A percentile compares a stretch with the other conserved stretches of the same genome.
Conservation (phyloP, 2,888 invertebrate species). For the Helobdella robusta region DNA sequence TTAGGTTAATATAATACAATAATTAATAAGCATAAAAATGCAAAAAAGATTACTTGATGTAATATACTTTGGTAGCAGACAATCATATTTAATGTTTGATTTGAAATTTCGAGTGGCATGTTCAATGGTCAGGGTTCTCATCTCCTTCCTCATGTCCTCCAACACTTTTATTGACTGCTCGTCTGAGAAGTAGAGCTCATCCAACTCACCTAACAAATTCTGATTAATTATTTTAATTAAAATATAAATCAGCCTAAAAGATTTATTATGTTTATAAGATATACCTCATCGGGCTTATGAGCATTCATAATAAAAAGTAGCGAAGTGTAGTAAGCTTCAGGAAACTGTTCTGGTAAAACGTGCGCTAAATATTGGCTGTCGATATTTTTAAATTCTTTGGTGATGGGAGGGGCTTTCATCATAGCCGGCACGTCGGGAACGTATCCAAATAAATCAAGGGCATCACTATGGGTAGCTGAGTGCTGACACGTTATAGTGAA, state of each 20-base stretch:
- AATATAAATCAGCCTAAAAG: background rate
- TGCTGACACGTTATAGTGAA: conserved; percentile 32
- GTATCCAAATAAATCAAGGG: conserved; percentile 34
- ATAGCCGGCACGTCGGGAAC: conserved; percentile 33
- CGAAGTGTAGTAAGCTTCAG: conserved; percentile 32
- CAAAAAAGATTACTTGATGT: conserved; percentile 34
- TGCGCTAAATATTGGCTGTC: conserved; percentile 27
- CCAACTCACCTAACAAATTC: conserved; percentile 29
- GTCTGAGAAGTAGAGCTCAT: conserved; percentile 33
- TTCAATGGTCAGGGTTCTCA: conserved; percentile 22
- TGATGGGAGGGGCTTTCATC: conserved; percentile 31
- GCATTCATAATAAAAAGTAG: conserved; percentile 31
- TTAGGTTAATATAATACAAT: too few species aligned
- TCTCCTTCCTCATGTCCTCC: conserved; percentile 25
- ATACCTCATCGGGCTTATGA: conserved; percentile 32
- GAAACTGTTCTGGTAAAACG: conserved; percentile 34
- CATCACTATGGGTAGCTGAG: conserved; percentile 32
- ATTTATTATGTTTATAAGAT: too few species aligned
- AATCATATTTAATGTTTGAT: conserved; percentile 27
- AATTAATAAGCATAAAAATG: too few species aligned
- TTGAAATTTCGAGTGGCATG: conserved; percentile 29
- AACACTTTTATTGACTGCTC: conserved; percentile 23
- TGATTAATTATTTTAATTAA: conserved; percentile 10
- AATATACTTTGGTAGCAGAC: conserved; percentile 30
- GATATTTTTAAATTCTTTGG: background rate